A percentile compares a stretch with the other conserved stretches of the same genome.
Evolutionary conservation across 1,140 invertebrate genomes (phyloP).

Genomic region (Habropoda laboriosa): DNA sequence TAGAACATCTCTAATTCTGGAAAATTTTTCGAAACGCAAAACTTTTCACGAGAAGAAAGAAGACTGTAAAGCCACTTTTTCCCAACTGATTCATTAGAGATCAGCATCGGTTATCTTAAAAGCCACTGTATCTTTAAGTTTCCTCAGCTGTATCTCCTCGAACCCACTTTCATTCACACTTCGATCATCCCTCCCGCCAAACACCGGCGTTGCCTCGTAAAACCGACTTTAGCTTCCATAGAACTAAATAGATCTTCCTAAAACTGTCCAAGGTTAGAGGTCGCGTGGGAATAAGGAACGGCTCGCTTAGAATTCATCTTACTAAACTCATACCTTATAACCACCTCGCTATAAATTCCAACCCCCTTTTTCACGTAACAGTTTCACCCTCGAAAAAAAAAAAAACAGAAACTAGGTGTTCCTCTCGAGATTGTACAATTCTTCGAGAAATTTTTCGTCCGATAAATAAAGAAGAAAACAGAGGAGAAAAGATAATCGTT

Average conservation of each 20-base stretch:
- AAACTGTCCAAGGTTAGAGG: not conserved
- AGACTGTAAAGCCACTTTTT: too few relatives aligned
- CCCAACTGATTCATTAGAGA: not conserved
- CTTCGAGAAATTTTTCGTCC: not conserved
- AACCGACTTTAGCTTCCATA: not conserved
- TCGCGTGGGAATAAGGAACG: not conserved
- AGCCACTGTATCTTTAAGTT: not conserved
- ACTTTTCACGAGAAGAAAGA: too few relatives aligned
- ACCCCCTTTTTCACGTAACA: not conserved
- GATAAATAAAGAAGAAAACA: not conserved
- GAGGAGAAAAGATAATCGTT: too few relatives aligned
- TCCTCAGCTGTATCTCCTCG: not conserved
- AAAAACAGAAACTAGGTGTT: not conserved
- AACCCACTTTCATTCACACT: not conserved
- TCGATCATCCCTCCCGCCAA: not conserved
- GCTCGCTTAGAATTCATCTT: not conserved
- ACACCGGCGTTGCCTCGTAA: not conserved
- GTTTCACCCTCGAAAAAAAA: not conserved
- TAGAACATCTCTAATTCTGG: too few relatives aligned
- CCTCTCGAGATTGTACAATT: not conserved
- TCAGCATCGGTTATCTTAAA: not conserved
- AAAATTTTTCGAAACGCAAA: too few relatives aligned
- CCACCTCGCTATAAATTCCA: not conserved
- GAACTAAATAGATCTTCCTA: not conserved
- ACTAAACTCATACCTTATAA: not conserved